phyloP scores from a whole-genome alignment of 2,113 vertebrate species.

The Syngnathus scovelli region DNA sequence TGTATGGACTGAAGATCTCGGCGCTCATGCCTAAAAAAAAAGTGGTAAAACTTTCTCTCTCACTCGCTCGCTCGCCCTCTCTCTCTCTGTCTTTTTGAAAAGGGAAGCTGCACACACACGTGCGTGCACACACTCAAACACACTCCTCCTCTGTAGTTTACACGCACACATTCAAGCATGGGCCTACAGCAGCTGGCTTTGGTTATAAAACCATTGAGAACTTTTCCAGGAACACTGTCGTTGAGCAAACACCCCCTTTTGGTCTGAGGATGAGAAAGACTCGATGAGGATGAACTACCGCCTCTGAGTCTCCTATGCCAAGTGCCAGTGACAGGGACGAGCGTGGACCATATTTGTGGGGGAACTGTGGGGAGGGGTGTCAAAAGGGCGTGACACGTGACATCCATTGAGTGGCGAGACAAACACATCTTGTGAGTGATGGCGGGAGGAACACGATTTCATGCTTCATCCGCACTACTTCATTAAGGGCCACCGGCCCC shows the following conservation, averaged over 20 bases:
- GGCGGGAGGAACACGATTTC: conserved; percentile 51
- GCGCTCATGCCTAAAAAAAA: conserved; percentile 83
- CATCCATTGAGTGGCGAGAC: conserved; percentile 67
- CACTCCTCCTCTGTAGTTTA: conserved; percentile 44
- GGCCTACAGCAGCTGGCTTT: conserved; percentile 75
- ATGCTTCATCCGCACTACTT: conserved; percentile 53
- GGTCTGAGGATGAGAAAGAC: conserved; percentile 62
- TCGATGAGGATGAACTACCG: conserved; percentile 64
- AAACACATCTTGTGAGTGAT: conserved; percentile 51
- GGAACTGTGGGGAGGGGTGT: conserved; percentile 36
- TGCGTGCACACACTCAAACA: conserved; percentile 10
- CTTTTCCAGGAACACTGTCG: conserved; percentile 82
- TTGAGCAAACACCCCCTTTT: conserved; percentile 77
- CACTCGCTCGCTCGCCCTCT: conserved; percentile 19
- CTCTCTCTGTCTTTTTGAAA: conserved; percentile 31
- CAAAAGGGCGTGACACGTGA: conserved; percentile 63
- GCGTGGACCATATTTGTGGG: conserved; percentile 63
- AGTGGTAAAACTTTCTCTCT: conserved; percentile 54
- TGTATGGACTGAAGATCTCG: conserved; percentile 91
- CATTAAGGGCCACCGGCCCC: conserved; percentile 20
- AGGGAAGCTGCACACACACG: conserved; percentile 31
- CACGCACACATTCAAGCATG: conserved; percentile 29
- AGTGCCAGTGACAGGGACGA: conserved; percentile 75
- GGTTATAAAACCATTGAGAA: conserved; percentile 87
- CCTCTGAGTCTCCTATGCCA: conserved; percentile 58